phyloP scores from a whole-genome alignment of 2,113 vertebrate species.

The Gulo gulo region DNA sequence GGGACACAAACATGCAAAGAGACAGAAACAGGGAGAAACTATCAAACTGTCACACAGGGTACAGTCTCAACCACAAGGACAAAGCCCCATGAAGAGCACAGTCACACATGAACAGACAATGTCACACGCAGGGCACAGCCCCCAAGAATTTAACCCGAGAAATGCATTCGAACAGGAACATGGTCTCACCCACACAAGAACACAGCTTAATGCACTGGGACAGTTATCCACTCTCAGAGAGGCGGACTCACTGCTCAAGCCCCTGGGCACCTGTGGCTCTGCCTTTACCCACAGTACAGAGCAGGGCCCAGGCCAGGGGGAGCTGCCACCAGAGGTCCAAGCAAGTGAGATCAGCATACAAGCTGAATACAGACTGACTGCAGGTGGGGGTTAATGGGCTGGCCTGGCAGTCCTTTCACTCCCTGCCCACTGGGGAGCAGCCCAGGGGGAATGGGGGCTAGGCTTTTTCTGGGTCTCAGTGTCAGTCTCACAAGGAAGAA shows the following conservation, averaged over 20 bases:
- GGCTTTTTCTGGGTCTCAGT: not conserved
- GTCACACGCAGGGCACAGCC: not conserved
- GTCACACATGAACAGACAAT: not conserved
- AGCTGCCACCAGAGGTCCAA: not conserved
- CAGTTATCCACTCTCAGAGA: not conserved
- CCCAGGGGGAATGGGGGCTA: not conserved
- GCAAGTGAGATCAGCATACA: not conserved
- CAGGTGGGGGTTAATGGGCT: not conserved
- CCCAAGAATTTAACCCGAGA: not conserved
- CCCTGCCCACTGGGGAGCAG: not conserved
- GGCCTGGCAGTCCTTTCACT: not conserved
- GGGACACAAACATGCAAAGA: not conserved
- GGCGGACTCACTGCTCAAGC: not conserved
- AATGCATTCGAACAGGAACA: not conserved
- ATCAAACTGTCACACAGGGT: not conserved
- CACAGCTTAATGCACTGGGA: not conserved
- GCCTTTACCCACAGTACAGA: not conserved
- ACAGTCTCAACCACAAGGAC: not conserved
- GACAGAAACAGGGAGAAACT: not conserved
- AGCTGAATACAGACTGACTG: not conserved
- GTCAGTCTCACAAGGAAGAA: not conserved
- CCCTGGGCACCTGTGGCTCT: not conserved
- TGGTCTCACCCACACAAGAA: not conserved
- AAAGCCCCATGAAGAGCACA: not conserved
- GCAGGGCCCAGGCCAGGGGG: not conserved